Conservation (phyloP, 1,140 invertebrate genomes). For the Zaprionus lachaisei region DNA sequence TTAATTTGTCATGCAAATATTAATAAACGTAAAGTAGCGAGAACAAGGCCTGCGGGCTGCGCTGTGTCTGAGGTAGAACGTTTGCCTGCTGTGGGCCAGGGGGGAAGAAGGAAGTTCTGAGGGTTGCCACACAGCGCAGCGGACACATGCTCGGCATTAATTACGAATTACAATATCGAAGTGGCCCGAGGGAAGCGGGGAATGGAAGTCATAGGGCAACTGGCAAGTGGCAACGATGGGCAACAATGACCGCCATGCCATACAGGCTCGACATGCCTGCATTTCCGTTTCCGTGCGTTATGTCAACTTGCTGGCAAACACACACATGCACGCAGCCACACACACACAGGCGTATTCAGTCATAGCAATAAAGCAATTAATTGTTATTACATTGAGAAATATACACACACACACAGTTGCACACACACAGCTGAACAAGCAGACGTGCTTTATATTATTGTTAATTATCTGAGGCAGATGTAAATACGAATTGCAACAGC, state of each 20-base stretch:
- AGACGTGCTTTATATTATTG: slow-evolving; percentile 60
- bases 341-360: slow-evolving; percentile 28
- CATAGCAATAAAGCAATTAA: slow-evolving; percentile 30
- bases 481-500: slow-evolving; percentile 43
- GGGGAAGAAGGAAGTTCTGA: background rate
- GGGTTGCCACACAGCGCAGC: background rate
- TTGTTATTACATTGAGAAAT: slow-evolving; percentile 35
- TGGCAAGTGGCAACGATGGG: slow-evolving; percentile 30
- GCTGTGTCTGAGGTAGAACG: background rate
- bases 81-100: background rate
- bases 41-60: background rate
- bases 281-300: slow-evolving; percentile 69
- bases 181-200: slow-evolving; percentile 1
- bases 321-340: slow-evolving; percentile 31
- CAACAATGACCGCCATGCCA: slow-evolving; percentile 60
- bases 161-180: slow-evolving; percentile 61
- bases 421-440: slow-evolving; percentile 29
- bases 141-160: slow-evolving; percentile 49
- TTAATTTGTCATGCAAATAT: slow-evolving; percentile 8
- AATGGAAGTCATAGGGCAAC: slow-evolving; percentile 25
- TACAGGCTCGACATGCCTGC: slow-evolving; percentile 69
- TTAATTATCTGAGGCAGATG: slow-evolving; percentile 70
- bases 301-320: slow-evolving; percentile 32
- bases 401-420: slow-evolving; percentile 19
- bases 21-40: slow-evolving; percentile 1